A percentile compares a stretch with the other conserved stretches of the same genome.
Conservation (phyloP, 35 echinoderm and acorn worm genomes). For the Diadema setosum region DNA sequence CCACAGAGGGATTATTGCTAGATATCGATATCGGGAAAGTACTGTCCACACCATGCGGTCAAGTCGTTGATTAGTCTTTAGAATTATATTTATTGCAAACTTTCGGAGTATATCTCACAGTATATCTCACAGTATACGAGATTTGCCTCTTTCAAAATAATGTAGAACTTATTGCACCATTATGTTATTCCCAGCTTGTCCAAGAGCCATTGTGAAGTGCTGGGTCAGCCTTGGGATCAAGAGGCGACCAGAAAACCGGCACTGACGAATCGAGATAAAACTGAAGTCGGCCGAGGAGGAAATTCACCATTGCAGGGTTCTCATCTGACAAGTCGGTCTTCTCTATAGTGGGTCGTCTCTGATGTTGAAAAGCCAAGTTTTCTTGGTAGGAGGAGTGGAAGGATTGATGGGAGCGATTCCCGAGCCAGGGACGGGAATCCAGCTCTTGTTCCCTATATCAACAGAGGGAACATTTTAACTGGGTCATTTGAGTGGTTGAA, state of each 20-base stretch:
- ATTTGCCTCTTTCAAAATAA: no score
- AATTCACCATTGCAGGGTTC: constrained; percentile 28
- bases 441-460: constrained; percentile 50
- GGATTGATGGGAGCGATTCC: background rate
- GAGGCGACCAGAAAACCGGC: background rate
- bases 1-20: no score
- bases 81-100: no score
- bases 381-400: constrained; percentile 9
- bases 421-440: constrained; percentile 38
- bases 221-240: constrained; percentile 2
- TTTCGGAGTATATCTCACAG: no score
- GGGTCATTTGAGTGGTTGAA: background rate
- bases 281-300: background rate
- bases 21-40: no score
- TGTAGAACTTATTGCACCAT: no score
- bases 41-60: no score
- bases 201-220: constrained; percentile 23
- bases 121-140: no score
- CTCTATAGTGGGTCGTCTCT: constrained; percentile 76
- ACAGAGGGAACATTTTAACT: no score
- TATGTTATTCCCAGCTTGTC: constrained; percentile 42
- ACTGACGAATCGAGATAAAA: background rate
- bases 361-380: constrained; percentile 76
- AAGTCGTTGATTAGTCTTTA: no score
- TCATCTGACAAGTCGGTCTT: constrained; percentile 51